Evolutionary conservation across 1,140 invertebrate species (phyloP).

Genomic region (Reticulitermes speratus): DNA sequence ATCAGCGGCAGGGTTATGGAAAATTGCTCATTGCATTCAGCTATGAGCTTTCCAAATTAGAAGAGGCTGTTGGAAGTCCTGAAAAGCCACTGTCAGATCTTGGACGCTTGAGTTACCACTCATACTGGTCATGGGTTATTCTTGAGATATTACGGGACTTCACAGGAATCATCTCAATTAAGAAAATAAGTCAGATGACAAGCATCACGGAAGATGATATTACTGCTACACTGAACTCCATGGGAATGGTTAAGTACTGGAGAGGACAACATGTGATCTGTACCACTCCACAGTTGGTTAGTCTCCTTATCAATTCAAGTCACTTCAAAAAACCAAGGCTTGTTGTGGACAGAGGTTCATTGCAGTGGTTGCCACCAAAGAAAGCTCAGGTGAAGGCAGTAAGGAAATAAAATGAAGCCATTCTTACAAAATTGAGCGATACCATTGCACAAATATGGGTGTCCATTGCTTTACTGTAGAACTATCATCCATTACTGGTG

Average conservation of each 20-base stretch:
- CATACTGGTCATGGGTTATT: conserved; percentile 50
- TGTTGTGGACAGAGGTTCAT: conserved; percentile 75
- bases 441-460: too few relatives aligned
- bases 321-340: conserved; percentile 90
- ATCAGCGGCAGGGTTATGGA: conserved; percentile 98
- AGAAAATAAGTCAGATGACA: conserved; percentile 76
- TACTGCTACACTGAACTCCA: conserved; percentile 91
- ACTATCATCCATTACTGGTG: too few relatives aligned
- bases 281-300: conserved; percentile 92
- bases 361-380: conserved; percentile 74
- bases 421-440: too few relatives aligned
- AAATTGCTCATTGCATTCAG: conserved; percentile 96
- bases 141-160: conserved; percentile 19
- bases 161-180: conserved; percentile 6
- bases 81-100: conserved; percentile 62
- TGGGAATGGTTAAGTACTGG: conserved; percentile 99
- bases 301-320: conserved; percentile 86
- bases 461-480: too few relatives aligned
- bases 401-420: conserved; percentile 34
- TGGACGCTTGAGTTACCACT: conserved; percentile 57
- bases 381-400: conserved; percentile 41
- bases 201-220: conserved; percentile 95
- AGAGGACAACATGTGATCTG: conserved; percentile 97
- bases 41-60: conserved; percentile 87
- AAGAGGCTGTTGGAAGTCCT: conserved; percentile 67